Evolutionary conservation across 2,113 vertebrate genomes (phyloP).

Genomic region (Murina feae): DNA sequence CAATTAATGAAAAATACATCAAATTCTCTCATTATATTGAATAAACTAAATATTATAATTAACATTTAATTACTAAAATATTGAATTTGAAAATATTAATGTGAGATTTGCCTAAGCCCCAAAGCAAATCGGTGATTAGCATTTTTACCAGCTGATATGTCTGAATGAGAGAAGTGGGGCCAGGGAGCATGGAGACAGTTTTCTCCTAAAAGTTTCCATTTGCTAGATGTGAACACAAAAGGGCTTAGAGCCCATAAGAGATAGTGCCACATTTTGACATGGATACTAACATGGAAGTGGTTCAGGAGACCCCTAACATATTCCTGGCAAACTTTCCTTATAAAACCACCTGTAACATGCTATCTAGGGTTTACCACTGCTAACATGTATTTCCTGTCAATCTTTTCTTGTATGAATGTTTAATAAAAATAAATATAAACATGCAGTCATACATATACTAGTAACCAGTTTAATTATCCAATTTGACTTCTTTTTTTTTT

Average conservation of each 20-base stretch:
- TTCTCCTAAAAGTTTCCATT: not conserved
- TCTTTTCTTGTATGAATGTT: not conserved
- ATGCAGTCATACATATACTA: not conserved
- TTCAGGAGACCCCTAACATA: not conserved
- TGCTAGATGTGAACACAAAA: not conserved
- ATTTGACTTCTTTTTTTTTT: not conserved
- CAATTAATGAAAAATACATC: conserved; percentile 19
- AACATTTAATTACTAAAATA: conserved; percentile 28
- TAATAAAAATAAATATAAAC: not conserved
- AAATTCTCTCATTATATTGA: not conserved
- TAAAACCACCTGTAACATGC: not conserved
- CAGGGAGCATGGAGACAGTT: not conserved
- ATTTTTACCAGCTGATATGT: not conserved
- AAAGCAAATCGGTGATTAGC: not conserved
- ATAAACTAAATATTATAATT: not conserved
- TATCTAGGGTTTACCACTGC: not conserved
- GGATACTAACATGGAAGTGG: not conserved
- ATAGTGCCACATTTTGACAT: not conserved
- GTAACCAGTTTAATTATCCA: not conserved
- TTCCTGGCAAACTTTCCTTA: not conserved
- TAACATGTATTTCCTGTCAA: not conserved
- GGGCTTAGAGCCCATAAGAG: not conserved
- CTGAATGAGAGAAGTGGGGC: not conserved
- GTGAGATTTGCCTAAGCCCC: not conserved
- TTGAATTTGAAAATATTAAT: not conserved